Evolutionary conservation across 2,888 invertebrate species (phyloP).

Genomic region (Nephrocerus scutellatus): DNA sequence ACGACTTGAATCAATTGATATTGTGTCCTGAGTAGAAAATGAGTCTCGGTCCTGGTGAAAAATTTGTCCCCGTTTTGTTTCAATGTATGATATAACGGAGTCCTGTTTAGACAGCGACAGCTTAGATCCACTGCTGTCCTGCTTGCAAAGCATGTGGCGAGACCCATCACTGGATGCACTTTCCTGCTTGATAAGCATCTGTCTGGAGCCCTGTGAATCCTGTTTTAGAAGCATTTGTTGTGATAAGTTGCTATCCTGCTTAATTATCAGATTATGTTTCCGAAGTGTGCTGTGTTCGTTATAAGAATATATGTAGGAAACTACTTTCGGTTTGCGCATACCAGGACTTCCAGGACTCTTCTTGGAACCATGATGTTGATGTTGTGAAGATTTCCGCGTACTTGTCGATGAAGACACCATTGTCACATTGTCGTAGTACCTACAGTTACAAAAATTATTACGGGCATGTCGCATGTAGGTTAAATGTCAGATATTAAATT

Average conservation of each 20-base stretch:
- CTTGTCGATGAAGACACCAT: conserved; percentile 80
- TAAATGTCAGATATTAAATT: conserved; percentile 1
- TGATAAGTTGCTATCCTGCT: conserved; percentile 47
- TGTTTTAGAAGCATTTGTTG: conserved; percentile 47
- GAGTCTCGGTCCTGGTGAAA: conserved; percentile 33
- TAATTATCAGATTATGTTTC: conserved; percentile 43
- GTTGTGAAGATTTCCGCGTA: conserved; percentile 77
- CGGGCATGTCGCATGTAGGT: conserved; percentile 17
- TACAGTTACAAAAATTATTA: conserved; percentile 18
- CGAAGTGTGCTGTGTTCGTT: conserved; percentile 45
- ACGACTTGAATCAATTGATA: conserved; percentile 42
- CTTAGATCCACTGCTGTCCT: conserved; percentile 46
- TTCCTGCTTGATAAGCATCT: conserved; percentile 46
- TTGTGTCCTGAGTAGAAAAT: conserved; percentile 38
- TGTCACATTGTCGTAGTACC: conserved; percentile 78
- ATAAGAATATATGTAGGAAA: conserved; percentile 56
- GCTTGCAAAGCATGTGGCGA: conserved; percentile 42
- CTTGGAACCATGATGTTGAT: conserved; percentile 60
- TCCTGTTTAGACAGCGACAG: conserved; percentile 46
- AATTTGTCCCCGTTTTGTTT: conserved; percentile 37
- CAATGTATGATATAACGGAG: conserved; percentile 47
- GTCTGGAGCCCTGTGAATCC: conserved; percentile 46
- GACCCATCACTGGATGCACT: conserved; percentile 46
- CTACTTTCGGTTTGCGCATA: conserved; percentile 48
- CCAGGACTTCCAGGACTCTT: conserved; percentile 53